A percentile compares a stretch with the other conserved stretches of the same genome.
Conservation (phyloP, 2,888 invertebrate genomes). For the Acrocyrtus sp. region DNA sequence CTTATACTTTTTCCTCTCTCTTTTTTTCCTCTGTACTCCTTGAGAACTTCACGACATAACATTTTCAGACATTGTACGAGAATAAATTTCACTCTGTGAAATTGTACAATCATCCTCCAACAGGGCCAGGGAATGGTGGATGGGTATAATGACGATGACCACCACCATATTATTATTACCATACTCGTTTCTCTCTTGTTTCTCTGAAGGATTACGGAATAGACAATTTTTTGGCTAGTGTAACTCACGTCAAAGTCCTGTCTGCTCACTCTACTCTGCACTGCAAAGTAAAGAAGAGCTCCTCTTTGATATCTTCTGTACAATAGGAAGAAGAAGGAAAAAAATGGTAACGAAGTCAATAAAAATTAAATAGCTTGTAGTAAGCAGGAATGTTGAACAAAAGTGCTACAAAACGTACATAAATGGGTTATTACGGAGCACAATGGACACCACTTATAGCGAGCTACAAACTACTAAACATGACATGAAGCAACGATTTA, state of each 20-base stretch:
- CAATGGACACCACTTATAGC: neutral
- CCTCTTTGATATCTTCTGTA: too few species aligned
- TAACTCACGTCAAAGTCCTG: too few species aligned
- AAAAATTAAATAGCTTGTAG: constrained; percentile 13
- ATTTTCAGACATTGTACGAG: neutral
- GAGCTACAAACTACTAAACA: neutral
- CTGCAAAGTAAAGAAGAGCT: neutral
- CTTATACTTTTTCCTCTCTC: neutral
- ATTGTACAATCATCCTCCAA: too few species aligned
- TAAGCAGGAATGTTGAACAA: neutral
- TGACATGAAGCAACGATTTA: neutral
- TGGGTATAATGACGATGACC: neutral
- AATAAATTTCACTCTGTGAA: neutral
- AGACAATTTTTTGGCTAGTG: too few species aligned
- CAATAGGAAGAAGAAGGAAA: too few species aligned
- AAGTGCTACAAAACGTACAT: neutral
- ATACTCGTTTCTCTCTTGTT: constrained; percentile 12
- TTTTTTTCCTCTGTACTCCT: too few species aligned
- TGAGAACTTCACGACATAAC: neutral
- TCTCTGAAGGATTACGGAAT: too few species aligned
- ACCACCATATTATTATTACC: constrained; percentile 13
- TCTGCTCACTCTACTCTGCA: neutral
- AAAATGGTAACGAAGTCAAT: constrained; percentile 37
- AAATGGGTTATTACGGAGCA: neutral
- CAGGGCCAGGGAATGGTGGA: too few species aligned